Conservation (phyloP, 2,113 vertebrate genomes). For the Pseudolaguvia tuberculata region DNA sequence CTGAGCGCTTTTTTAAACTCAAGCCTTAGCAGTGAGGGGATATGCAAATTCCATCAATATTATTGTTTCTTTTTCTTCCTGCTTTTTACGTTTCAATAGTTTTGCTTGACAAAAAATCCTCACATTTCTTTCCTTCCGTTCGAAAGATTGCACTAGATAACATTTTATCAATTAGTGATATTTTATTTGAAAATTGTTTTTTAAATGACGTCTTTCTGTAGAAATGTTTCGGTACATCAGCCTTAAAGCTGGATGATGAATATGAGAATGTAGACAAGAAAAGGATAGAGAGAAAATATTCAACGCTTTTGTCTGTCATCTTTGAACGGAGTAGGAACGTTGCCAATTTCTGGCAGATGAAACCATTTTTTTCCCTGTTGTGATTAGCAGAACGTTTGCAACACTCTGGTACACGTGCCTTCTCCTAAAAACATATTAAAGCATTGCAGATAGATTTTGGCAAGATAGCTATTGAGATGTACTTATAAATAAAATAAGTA, state of each 20-base stretch:
- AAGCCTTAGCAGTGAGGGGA: conserved; percentile 48
- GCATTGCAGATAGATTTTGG: not conserved
- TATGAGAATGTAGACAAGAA: not conserved
- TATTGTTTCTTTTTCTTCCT: conserved; percentile 24
- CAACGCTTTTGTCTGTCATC: not conserved
- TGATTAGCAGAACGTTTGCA: not conserved
- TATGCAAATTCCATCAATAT: conserved; percentile 54
- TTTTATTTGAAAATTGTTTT: conserved; percentile 39
- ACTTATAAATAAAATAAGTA: conserved; percentile 1
- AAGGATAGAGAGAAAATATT: conserved; percentile 19
- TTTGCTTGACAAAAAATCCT: conserved; percentile 20
- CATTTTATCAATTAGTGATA: conserved; percentile 46
- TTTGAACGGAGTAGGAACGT: conserved; percentile 21
- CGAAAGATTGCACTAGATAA: conserved; percentile 57
- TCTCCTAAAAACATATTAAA: not conserved
- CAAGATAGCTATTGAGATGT: not conserved
- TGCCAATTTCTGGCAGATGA: conserved; percentile 16
- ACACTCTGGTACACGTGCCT: conserved; percentile 6
- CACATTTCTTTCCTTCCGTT: conserved; percentile 32
- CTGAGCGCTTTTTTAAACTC: conserved; percentile 31
- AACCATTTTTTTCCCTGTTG: not conserved
- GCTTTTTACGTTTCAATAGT: conserved; percentile 32
- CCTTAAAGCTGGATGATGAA: conserved; percentile 27
- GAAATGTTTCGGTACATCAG: conserved; percentile 46
- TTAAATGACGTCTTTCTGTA: conserved; percentile 43